Evolutionary conservation across 2,113 vertebrate species (phyloP).

Genomic region (Archilochus colubris): DNA sequence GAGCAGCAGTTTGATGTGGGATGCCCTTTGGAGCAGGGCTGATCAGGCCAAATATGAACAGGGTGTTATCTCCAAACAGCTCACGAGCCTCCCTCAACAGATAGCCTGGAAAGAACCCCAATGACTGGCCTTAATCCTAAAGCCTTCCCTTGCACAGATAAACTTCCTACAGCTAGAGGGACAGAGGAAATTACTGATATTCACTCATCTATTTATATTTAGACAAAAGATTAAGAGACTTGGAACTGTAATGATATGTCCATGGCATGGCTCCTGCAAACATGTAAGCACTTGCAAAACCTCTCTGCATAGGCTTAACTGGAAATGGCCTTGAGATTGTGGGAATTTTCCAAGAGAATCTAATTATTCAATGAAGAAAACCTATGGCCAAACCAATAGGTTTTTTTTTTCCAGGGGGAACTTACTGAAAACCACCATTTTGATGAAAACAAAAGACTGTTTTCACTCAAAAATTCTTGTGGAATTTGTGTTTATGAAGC

Average conservation of each 20-base stretch:
- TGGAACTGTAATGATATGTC: constrained; percentile 14
- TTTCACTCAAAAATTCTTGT: not conserved
- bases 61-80: constrained; percentile 39
- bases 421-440: not conserved
- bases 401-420: not conserved
- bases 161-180: constrained; percentile 20
- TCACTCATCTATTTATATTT: constrained; percentile 68
- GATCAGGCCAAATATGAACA: not conserved
- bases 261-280: not conserved
- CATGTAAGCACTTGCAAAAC: constrained; percentile 11
- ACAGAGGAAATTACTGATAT: constrained; percentile 55
- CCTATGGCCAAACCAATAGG: not conserved
- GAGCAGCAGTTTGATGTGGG: not conserved
- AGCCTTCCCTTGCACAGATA: constrained; percentile 26
- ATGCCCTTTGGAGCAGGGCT: not conserved
- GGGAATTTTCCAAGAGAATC: not conserved
- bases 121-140: constrained; percentile 22
- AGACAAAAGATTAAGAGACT: constrained; percentile 62
- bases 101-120: constrained; percentile 40
- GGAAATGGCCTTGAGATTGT: constrained; percentile 1
- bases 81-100: constrained; percentile 32
- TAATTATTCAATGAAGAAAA: not conserved
- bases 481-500: not conserved
- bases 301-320: not conserved
- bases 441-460: not conserved